These are phyloP conservation scores for Trachelus troglodyta DNA, from an alignment of 2,888 invertebrate species.

Conservation along the genomic window DNA sequence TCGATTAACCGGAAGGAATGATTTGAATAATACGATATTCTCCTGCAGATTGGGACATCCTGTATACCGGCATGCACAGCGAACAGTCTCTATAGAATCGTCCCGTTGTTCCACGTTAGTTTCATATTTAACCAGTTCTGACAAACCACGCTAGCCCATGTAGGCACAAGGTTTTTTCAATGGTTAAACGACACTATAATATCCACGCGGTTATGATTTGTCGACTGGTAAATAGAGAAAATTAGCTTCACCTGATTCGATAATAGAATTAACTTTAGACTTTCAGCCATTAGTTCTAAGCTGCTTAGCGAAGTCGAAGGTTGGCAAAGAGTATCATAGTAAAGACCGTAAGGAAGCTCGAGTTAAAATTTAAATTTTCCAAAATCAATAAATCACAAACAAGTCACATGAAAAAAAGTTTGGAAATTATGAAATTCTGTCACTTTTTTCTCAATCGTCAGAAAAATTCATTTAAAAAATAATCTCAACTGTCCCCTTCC, in stretches of 20 bases:
- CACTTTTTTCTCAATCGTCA: background rate
- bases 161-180: background rate
- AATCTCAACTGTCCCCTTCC: background rate
- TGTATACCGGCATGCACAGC: background rate
- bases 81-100: background rate
- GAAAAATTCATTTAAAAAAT: background rate
- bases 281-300: background rate
- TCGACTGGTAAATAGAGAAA: background rate
- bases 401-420: background rate
- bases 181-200: background rate
- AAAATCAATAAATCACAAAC: background rate
- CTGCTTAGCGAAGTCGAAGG: constrained; percentile 1
- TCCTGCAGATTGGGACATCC: background rate
- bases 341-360: background rate
- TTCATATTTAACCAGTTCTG: background rate
- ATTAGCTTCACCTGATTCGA: constrained; percentile 2
- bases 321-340: background rate
- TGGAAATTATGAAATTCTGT: background rate
- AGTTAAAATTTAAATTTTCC: background rate
- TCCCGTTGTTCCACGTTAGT: background rate
- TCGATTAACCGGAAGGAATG: background rate
- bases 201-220: background rate
- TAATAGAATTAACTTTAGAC: background rate
- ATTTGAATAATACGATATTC: background rate
- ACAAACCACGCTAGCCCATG: background rate